Evolutionary conservation across 2,113 vertebrate species (phyloP).

Genomic region (Xiphophorus couchianus): DNA sequence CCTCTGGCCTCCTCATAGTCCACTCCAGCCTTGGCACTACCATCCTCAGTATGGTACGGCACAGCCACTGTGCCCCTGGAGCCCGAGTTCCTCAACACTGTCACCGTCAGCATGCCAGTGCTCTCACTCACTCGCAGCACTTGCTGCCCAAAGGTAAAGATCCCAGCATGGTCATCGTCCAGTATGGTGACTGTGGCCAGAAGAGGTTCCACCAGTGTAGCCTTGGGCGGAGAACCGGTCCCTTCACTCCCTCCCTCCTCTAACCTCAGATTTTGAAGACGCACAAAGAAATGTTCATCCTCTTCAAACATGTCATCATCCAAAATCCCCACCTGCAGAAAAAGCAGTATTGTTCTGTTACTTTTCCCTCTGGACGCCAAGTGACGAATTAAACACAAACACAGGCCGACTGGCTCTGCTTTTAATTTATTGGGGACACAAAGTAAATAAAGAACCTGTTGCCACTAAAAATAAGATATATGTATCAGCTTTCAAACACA

Average conservation of each 20-base stretch:
- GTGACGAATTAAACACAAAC: neutral
- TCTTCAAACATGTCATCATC: constrained; percentile 98
- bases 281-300: constrained; percentile 95
- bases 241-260: constrained; percentile 80
- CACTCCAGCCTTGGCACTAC: constrained; percentile 85
- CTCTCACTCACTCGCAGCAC: constrained; percentile 89
- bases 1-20: constrained; percentile 90
- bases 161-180: constrained; percentile 95
- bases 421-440: neutral
- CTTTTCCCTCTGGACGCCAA: neutral
- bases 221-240: constrained; percentile 76
- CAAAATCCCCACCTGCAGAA: constrained; percentile 85
- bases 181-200: constrained; percentile 90
- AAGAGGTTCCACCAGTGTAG: constrained; percentile 83
- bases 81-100: constrained; percentile 88
- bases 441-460: neutral
- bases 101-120: constrained; percentile 85
- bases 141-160: constrained; percentile 89
- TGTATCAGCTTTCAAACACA: neutral
- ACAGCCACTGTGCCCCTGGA: constrained; percentile 89
- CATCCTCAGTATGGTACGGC: constrained; percentile 90
- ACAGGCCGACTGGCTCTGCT: neutral
- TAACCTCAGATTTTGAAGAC: constrained; percentile 88
- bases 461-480: neutral
- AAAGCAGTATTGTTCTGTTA: constrained; percentile 6